phyloP scores from a whole-genome alignment of 2,888 invertebrate species.

The Zeuzera pyrina region DNA sequence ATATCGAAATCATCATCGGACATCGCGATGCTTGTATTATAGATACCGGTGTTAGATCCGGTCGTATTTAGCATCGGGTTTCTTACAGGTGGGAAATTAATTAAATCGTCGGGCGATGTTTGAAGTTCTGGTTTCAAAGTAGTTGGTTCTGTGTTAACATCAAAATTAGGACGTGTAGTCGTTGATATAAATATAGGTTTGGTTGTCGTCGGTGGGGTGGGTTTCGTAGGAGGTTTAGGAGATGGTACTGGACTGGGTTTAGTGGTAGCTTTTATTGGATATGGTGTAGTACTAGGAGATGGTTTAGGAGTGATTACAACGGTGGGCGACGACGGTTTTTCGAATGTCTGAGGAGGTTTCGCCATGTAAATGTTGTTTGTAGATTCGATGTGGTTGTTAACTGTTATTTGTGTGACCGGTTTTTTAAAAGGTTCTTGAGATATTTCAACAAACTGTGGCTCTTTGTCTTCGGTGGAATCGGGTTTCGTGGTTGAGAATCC shows the following conservation, averaged over 20 bases:
- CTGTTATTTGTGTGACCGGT: constrained; percentile 67
- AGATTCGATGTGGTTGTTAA: constrained; percentile 75
- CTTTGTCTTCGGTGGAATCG: constrained; percentile 30
- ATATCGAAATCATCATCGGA: constrained; percentile 67
- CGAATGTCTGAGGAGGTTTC: constrained; percentile 46
- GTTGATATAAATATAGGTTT: constrained; percentile 29
- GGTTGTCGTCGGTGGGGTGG: constrained; percentile 18
- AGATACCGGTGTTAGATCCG: constrained; percentile 60
- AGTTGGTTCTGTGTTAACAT: constrained; percentile 45
- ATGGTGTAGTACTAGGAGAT: constrained; percentile 51
- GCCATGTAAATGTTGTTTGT: constrained; percentile 67
- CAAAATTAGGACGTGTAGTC: constrained; percentile 34
- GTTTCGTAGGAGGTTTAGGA: no score
- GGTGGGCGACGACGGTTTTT: constrained; percentile 74
- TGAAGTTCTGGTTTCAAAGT: constrained; percentile 70
- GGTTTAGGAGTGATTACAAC: constrained; percentile 81
- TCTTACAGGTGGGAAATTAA: constrained; percentile 88
- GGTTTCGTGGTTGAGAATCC: constrained; percentile 45
- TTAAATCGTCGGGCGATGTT: constrained; percentile 79
- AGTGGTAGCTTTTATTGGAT: constrained; percentile 34
- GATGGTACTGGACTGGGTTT: constrained; percentile 21
- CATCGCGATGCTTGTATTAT: constrained; percentile 64
- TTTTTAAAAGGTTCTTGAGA: constrained; percentile 68
- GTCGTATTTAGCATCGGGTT: constrained; percentile 87
- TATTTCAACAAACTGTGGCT: constrained; percentile 59